phyloP scores from a whole-genome alignment of 2,888 invertebrate genomes.

The Leptopilina myrica region DNA sequence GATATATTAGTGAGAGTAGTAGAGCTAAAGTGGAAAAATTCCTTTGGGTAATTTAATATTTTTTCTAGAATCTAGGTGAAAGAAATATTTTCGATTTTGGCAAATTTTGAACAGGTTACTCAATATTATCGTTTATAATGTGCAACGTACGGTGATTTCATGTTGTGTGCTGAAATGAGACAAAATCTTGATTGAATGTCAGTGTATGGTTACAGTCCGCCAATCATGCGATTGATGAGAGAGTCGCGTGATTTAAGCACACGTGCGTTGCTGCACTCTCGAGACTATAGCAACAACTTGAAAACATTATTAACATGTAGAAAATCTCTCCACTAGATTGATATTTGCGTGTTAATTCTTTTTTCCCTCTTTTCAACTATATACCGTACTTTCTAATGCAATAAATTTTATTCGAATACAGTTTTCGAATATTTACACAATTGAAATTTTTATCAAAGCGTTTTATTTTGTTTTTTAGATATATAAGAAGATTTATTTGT shows the following conservation, averaged over 20 bases:
- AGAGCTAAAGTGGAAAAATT: no score
- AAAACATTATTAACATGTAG: conserved; percentile 17
- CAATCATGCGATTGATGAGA: conserved; percentile 32
- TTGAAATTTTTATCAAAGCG: no score
- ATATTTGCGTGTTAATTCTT: conserved; percentile 18
- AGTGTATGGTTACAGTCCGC: not conserved
- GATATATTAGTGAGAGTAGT: no score
- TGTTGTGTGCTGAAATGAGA: conserved; percentile 19
- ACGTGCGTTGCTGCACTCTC: conserved; percentile 14
- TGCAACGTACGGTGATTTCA: not conserved
- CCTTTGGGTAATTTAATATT: no score
- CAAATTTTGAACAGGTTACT: no score
- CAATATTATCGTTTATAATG: not conserved
- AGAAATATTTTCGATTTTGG: no score
- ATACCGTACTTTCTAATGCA: no score
- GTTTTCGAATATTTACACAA: no score
- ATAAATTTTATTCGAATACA: no score
- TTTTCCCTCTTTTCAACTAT: not conserved
- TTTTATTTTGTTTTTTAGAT: no score
- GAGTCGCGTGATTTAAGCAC: conserved; percentile 27
- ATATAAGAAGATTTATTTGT: no score
- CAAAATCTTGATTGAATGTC: conserved; percentile 24
- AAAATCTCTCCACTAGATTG: not conserved
- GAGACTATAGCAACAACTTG: conserved; percentile 5
- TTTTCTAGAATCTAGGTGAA: no score